A percentile compares a stretch with the other conserved stretches of the same genome.
phyloP scores from a whole-genome alignment of 2,113 vertebrate species.

The Phasianus colchicus region DNA sequence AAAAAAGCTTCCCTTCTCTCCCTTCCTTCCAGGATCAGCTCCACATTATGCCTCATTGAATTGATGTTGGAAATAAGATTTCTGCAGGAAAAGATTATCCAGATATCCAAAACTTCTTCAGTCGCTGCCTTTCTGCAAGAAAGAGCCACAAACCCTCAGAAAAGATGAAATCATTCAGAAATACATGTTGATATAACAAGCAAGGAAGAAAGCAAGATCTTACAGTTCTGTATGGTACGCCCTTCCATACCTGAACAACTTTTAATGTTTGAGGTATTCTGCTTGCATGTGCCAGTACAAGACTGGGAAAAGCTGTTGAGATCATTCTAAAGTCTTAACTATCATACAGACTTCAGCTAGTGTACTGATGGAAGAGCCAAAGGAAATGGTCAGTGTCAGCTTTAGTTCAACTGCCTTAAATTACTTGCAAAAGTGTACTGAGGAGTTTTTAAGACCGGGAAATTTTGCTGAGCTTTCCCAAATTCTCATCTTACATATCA shows the following conservation, averaged over 20 bases:
- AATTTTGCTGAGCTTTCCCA: not conserved
- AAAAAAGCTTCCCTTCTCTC: not conserved
- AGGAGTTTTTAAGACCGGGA: not conserved
- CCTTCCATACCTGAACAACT: not conserved
- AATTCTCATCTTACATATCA: not conserved
- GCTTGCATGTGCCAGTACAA: accelerated
- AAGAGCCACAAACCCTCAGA: not conserved
- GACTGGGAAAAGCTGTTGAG: not conserved
- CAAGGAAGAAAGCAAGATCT: not conserved
- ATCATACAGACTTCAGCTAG: not conserved
- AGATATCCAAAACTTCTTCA: not conserved
- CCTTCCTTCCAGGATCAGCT: not conserved
- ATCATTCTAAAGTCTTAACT: not conserved
- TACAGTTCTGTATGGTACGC: not conserved
- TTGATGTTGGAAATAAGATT: not conserved
- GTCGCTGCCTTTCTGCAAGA: not conserved
- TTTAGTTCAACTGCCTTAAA: not conserved
- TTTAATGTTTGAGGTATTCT: not conserved
- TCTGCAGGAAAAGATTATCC: not conserved
- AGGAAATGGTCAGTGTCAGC: not conserved
- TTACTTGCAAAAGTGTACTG: not conserved
- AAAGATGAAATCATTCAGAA: not conserved
- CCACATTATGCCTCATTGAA: not conserved
- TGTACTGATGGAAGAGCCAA: not conserved
- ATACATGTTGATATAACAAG: not conserved